Base-by-base conservation (phyloP, 2,113 vertebrate species). In the Numida meleagris region DNA sequence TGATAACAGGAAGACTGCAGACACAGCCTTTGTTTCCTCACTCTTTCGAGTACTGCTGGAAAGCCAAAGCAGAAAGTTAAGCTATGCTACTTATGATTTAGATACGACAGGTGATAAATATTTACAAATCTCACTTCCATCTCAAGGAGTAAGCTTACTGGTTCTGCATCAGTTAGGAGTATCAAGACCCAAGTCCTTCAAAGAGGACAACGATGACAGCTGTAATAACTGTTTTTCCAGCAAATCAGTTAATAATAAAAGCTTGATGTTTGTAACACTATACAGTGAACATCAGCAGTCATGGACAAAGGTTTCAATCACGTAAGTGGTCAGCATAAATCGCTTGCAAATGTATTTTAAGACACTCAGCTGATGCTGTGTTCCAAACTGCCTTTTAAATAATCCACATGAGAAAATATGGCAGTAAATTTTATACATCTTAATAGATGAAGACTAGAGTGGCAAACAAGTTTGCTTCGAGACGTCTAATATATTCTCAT, bases 391-490 rank as follows among this genome's bases (percentile, higher is more conserved):
- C 27, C 14, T 74, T 79, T 34, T 62, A 59, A 43, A 8, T 48
- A 82, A 61, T 10, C 5, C 0, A 4, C 24, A 2, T 53, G 53
- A 86, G 46, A 76, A 80, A 67, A 62, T 0, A 67, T 20, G 40
- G 13, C 45, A 67, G 62, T 45, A 86, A 74, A 70, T 82, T 63
- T n/a, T 43, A 75, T 6, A 50, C 12, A 50, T 59, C 80, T 63
- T 65, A 73, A 55, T 0, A 83, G 38, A 59, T 0, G 0, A 76
- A 45, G 27, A 21, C 68, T 0, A 72, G 18, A 5, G 6, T 77
- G 19, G 34, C 16, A 73, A 86, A 42, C 11, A 33, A 3, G 5
- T 45, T 14, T 88, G 40, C 20, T 51, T 55, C 63, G 80, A 65
- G 43, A 46, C 36, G 33, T 57, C 31, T 61, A 42, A 55, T 25